Percentiles rank a stretch among this genome's conserved stretches.
phyloP scores from a whole-genome alignment of 2,888 invertebrate species.

The Ormyrus nitidulus region DNA sequence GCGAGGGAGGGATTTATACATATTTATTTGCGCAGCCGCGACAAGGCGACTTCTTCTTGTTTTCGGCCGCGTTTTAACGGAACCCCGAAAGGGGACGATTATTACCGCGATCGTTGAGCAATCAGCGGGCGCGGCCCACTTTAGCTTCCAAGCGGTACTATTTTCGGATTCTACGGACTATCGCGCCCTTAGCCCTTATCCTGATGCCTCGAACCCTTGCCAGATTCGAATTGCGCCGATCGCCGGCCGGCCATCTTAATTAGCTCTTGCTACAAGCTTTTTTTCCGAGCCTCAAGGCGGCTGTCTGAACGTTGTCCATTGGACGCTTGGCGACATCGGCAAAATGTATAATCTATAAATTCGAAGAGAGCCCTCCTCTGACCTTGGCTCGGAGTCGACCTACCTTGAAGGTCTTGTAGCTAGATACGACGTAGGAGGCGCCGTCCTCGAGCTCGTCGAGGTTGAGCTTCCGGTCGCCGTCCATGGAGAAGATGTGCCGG shows the following conservation, averaged over 20 bases:
- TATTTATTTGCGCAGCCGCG: not conserved
- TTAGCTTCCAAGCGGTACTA: not conserved
- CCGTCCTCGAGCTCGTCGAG: constrained; percentile 93
- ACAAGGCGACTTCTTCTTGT: no score
- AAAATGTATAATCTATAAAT: no score
- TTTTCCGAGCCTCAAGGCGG: not conserved
- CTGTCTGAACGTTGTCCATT: no score
- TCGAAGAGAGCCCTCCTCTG: not conserved
- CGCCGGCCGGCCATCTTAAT: constrained; percentile 3
- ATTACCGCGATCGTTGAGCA: not conserved
- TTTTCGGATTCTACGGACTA: constrained; percentile 1
- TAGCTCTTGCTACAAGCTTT: not conserved
- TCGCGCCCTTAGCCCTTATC: not conserved
- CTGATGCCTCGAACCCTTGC: not conserved
- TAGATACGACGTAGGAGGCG: constrained; percentile 94
- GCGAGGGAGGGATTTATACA: not conserved
- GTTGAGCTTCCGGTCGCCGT: constrained; percentile 89
- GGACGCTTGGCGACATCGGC: no score
- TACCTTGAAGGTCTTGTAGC: constrained; percentile 94
- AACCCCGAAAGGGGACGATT: not conserved
- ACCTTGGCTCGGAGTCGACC: constrained; percentile 9
- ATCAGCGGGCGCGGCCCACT: constrained; percentile 10
- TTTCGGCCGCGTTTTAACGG: no score
- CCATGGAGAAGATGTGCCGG: constrained; percentile 93
- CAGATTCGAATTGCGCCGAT: not conserved